These are phyloP conservation scores for Anastatus disparis DNA, from an alignment of 1,140 invertebrate species.

Conservation along the genomic window DNA sequence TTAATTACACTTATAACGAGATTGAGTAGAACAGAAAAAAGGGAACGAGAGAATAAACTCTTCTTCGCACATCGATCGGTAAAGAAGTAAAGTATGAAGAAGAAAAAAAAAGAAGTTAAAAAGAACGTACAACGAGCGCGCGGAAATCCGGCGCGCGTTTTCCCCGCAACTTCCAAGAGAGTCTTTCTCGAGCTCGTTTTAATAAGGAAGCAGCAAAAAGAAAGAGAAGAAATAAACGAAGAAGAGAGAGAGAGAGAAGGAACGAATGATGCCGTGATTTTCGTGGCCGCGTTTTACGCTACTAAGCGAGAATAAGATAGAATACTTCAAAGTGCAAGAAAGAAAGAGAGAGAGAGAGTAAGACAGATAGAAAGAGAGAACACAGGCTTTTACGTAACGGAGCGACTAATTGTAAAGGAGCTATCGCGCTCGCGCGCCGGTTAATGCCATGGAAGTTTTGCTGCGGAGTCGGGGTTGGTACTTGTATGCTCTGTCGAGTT, in stretches of 20 bases:
- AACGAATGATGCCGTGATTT: conserved; percentile 47
- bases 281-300: conserved; percentile 50
- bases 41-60: not conserved
- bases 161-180: not conserved
- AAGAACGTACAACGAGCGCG: not conserved
- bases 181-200: conserved; percentile 42
- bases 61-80: conserved; percentile 28
- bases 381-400: conserved; percentile 63
- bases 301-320: too few relatives aligned
- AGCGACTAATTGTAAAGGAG: conserved; percentile 67
- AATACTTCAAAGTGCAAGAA: conserved; percentile 32
- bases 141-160: not conserved
- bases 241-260: too few relatives aligned
- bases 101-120: not conserved
- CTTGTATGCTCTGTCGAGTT: not conserved
- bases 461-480: conserved; percentile 40
- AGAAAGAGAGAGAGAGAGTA: not conserved
- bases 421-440: conserved; percentile 59
- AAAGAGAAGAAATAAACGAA: too few relatives aligned
- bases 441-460: conserved; percentile 59
- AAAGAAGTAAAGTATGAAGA: not conserved
- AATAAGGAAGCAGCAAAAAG: conserved; percentile 44
- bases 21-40: not conserved
- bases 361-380: conserved; percentile 36
- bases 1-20: conserved; percentile 33